phyloP scores from a whole-genome alignment of 2,888 invertebrate species.

The Drosophila meridiana region DNA sequence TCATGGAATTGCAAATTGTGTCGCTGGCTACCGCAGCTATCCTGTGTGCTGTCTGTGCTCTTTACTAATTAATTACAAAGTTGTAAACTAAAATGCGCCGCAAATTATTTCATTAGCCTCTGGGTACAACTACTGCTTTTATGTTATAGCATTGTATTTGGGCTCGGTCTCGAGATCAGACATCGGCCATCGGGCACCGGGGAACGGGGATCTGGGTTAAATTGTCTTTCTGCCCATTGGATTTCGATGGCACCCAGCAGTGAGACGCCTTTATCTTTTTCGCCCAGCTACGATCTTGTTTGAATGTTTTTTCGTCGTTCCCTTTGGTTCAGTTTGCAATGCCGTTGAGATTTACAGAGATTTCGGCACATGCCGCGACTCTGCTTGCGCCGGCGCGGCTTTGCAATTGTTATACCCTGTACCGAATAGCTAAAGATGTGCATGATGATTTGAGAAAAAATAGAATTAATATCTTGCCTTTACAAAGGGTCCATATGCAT shows the following conservation, averaged over 20 bases:
- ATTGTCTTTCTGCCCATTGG: slow-evolving; percentile 65
- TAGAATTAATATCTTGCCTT: neutral
- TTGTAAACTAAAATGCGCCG: slow-evolving; percentile 74
- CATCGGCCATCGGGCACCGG: neutral
- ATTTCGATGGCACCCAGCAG: slow-evolving; percentile 75
- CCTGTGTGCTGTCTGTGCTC: slow-evolving; percentile 32
- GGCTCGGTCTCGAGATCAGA: slow-evolving; percentile 18
- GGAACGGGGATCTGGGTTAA: slow-evolving; percentile 54
- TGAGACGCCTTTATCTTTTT: slow-evolving; percentile 61
- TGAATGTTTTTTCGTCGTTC: slow-evolving; percentile 60
- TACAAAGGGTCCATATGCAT: neutral
- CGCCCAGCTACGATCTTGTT: slow-evolving; percentile 71
- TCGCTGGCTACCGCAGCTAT: slow-evolving; percentile 9
- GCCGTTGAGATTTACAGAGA: slow-evolving; percentile 60
- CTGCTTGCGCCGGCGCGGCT: slow-evolving; percentile 38
- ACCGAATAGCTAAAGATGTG: neutral
- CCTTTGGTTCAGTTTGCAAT: slow-evolving; percentile 20
- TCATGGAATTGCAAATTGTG: slow-evolving; percentile 42
- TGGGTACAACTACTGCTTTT: slow-evolving; percentile 18
- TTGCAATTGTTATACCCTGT: slow-evolving; percentile 17
- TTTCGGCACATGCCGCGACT: slow-evolving; percentile 50
- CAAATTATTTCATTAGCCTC: slow-evolving; percentile 76
- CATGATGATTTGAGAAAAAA: too few relatives aligned
- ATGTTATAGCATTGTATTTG: slow-evolving; percentile 16
- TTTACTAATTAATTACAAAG: slow-evolving; percentile 80